Base-by-base conservation (phyloP, 2,113 vertebrate genomes). In the Cygnus buccinator region DNA sequence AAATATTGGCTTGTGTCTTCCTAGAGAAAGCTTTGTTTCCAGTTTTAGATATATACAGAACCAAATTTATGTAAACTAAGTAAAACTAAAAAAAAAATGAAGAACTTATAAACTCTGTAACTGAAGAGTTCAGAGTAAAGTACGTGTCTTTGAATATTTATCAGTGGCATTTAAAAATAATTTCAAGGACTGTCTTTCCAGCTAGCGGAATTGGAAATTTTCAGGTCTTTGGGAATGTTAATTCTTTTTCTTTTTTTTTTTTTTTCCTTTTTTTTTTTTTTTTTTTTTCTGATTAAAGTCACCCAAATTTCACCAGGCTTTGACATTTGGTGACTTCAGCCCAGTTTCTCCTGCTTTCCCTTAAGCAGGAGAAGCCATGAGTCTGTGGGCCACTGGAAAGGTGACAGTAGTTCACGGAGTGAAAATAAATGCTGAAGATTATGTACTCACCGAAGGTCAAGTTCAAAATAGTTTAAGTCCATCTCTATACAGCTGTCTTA, bases 341-440 rank as follows among this genome's bases (percentile, higher is more conserved):
- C 33, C 17, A 14, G 33, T 81, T 92, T 66, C 63, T 88, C 28
- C 67, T 35, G 29, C 35, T 46, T 90, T 88, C 21, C n/a, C n/a
- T 74, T 26, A 50, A 20, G 17, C 18, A 29, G 46, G 46, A 48
- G 20, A 1, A 43, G 46, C 71, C 55, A 11, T 20, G 87, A 86
- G 66, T 85, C 37, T 90, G 23, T 70, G 76, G 82, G 82, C 73
- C 58, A 70, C 48, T 54, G 78, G 54, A 83, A 94, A 93, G 86
- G 84, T 84, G 77, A 26, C 52, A 59, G 63, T 5, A 54, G 67
- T 84, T 94, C 81, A 83, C 1, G 9, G 84, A 82, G 39, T 22
- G 67, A 73, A 91, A 95, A 93, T 65, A 61, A 89, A 39, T 15
- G 35, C 62, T 76, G 74, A 48, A 85, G 62, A 90, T 87, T 66